A percentile compares a stretch with the other conserved stretches of the same genome.
phyloP scores from a whole-genome alignment of 2,113 vertebrate genomes.

The Polypterus bichir region DNA sequence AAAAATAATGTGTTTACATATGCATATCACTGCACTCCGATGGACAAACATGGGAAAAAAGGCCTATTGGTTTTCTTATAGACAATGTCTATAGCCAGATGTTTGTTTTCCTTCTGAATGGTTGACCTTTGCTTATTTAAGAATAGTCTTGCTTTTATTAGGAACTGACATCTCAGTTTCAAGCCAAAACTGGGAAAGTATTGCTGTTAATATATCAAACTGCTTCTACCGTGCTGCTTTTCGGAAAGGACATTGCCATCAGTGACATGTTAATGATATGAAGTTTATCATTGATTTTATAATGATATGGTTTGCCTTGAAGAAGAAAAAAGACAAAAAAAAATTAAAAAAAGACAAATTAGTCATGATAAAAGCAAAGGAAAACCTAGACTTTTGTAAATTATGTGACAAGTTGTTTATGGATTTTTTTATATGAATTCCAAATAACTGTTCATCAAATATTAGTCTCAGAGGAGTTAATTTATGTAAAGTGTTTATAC shows the following conservation, averaged over 20 bases:
- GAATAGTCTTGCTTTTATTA: conserved; percentile 66
- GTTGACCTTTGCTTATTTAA: conserved; percentile 67
- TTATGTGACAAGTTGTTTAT: conserved; percentile 87
- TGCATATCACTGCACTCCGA: conserved; percentile 82
- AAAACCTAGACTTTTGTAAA: conserved; percentile 87
- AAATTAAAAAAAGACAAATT: conserved; percentile 58
- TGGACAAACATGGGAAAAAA: conserved; percentile 57
- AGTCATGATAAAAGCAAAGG: conserved; percentile 71
- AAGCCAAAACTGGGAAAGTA: conserved; percentile 61
- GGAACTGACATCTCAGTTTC: conserved; percentile 65
- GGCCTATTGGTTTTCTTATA: conserved; percentile 45
- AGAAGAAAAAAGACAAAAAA: conserved; percentile 26
- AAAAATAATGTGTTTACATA: conserved; percentile 91
- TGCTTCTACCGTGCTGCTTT: conserved; percentile 67
- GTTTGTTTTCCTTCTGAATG: conserved; percentile 53
- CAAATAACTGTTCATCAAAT: conserved; percentile 95
- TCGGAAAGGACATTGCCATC: conserved; percentile 61
- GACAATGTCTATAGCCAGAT: conserved; percentile 37
- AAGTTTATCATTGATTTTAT: conserved; percentile 65
- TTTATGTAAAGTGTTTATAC: conserved; percentile 99
- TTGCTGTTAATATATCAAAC: conserved; percentile 58
- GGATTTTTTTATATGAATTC: conserved; percentile 85
- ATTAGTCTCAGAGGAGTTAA: conserved; percentile 99
- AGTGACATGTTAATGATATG: conserved; percentile 59
- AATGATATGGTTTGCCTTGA: conserved; percentile 54